Evolutionary conservation across 2,113 vertebrate species (phyloP).

Genomic region (Pygoscelis adeliae): DNA sequence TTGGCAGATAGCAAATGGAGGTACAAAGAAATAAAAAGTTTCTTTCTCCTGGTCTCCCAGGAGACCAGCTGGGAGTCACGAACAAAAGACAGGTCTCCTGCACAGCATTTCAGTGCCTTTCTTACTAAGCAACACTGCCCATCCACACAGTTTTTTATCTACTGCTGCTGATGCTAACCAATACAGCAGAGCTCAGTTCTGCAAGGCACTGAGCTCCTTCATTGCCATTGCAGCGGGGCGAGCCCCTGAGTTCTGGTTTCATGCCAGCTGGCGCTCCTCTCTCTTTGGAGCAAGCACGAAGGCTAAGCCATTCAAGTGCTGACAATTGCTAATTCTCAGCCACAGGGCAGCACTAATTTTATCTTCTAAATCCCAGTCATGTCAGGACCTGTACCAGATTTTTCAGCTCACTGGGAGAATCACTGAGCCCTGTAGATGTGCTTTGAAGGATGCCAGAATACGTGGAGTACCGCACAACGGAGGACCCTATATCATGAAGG

Average conservation of each 20-base stretch:
- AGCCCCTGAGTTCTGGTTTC: not conserved
- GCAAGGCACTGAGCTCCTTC: not conserved
- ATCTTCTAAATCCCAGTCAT: not conserved
- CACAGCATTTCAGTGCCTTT: not conserved
- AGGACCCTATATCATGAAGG: rapidly evolving
- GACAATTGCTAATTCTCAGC: not conserved
- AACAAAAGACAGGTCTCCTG: not conserved
- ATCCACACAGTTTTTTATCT: not conserved
- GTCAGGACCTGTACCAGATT: not conserved
- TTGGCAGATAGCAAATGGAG: not conserved
- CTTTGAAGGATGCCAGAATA: not conserved
- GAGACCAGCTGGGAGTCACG: not conserved
- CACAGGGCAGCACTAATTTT: not conserved
- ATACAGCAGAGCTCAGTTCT: not conserved
- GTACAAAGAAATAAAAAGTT: not conserved
- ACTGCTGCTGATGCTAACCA: not conserved
- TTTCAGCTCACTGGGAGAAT: not conserved
- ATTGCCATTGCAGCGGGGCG: rapidly evolving
- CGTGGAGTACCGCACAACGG: rapidly evolving
- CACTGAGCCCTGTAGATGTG: not conserved
- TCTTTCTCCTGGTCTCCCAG: not conserved
- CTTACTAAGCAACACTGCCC: not conserved
- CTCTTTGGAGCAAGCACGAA: not conserved
- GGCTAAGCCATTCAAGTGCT: not conserved
- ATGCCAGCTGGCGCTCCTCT: not conserved